phyloP scores from a whole-genome alignment of 2,797 vertebrate genomes.

The Threskiornis aethiopicus region DNA sequence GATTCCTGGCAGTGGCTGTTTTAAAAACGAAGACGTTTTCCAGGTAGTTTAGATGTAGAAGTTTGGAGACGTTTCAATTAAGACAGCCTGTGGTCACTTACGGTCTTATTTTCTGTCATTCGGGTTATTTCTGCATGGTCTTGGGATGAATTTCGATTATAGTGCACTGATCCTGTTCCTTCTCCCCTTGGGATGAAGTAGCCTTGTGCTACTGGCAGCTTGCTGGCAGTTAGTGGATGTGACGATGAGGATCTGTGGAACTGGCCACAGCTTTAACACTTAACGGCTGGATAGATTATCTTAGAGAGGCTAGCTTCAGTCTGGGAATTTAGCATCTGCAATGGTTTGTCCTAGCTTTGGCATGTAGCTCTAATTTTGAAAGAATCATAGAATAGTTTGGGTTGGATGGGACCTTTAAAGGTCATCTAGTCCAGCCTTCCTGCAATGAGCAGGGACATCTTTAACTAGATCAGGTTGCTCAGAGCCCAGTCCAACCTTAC shows the following conservation, averaged over 20 bases:
- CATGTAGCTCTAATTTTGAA: neutral
- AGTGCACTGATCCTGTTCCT: neutral
- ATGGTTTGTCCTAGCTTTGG: neutral
- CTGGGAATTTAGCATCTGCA: neutral
- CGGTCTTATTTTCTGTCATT: neutral
- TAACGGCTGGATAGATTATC: neutral
- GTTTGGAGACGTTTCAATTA: conserved; percentile 12
- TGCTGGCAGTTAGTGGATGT: neutral
- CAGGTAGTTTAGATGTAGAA: neutral
- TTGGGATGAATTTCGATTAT: neutral
- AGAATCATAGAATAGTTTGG: neutral
- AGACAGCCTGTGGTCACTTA: neutral
- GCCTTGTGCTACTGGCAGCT: neutral
- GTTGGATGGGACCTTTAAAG: neutral
- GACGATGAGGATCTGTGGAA: neutral
- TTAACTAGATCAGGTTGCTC: neutral
- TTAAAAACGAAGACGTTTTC: neutral
- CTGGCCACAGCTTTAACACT: neutral
- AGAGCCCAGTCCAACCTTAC: fast-evolving
- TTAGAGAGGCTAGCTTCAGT: neutral
- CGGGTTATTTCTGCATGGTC: neutral
- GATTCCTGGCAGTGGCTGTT: neutral
- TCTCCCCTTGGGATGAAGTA: neutral
- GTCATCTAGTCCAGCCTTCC: neutral
- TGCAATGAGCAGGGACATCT: neutral